phyloP scores from a whole-genome alignment of 1,140 invertebrate species.

The Cataglyphis hispanica region DNA sequence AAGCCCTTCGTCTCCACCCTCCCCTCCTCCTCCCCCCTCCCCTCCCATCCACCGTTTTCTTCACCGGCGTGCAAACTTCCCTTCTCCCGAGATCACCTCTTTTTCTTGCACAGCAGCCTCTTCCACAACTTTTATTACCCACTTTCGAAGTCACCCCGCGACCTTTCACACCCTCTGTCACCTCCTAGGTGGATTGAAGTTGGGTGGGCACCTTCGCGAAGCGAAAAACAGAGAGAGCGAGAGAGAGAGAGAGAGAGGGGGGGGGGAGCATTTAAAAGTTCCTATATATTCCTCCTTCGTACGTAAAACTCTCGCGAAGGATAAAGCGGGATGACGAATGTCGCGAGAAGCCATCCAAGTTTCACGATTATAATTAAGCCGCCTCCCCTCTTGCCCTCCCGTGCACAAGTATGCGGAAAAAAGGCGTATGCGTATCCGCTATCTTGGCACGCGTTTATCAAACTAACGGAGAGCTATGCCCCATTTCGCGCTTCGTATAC shows the following conservation, averaged over 20 bases:
- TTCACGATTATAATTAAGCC: slow-evolving; percentile 73
- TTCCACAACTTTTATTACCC: slow-evolving; percentile 74
- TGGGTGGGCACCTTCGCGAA: slow-evolving; percentile 40
- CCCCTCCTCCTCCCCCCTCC: slow-evolving; percentile 29
- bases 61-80: not conserved
- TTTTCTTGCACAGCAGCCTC: slow-evolving; percentile 42
- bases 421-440: slow-evolving; percentile 35
- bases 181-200: slow-evolving; percentile 46
- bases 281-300: slow-evolving; percentile 53
- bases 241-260: not conserved
- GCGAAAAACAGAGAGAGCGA: slow-evolving; percentile 2
- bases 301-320: slow-evolving; percentile 44
- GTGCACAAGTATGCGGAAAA: slow-evolving; percentile 56
- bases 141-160: slow-evolving; percentile 74
- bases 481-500: slow-evolving; percentile 23
- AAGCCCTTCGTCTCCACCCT: slow-evolving; percentile 37
- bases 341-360: slow-evolving; percentile 53
- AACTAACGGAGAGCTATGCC: not conserved
- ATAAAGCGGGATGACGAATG: slow-evolving; percentile 69
- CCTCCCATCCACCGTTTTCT: slow-evolving; percentile 15
- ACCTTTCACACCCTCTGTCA: slow-evolving; percentile 68
- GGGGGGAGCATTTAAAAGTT: slow-evolving; percentile 66
- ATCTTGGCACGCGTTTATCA: slow-evolving; percentile 31
- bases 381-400: not conserved
- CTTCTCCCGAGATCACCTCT: slow-evolving; percentile 26